Evolutionary conservation across 2,113 vertebrate genomes (phyloP), one percentile per base, ranked within the genome.

Genomic region (Ctenomys sociabilis): DNA sequence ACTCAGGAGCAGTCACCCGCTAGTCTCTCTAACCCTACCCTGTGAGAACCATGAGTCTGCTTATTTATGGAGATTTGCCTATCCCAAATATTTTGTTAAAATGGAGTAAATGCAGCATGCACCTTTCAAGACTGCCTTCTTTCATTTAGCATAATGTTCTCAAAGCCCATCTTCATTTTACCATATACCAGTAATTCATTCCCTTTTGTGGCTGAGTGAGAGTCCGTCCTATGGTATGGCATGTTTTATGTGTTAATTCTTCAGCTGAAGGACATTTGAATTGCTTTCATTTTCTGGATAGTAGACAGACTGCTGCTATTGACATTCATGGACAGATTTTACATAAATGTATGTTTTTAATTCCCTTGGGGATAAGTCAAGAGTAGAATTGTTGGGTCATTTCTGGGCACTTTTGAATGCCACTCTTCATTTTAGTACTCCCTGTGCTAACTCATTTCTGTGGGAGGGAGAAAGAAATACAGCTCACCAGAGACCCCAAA

Each of bases 21-120:
- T 28, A 37, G 14, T 37, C 32, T 9, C n/a, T 12, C 73, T 8
- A 40, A 2, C 7, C n/a, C 12, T 9, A 49, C 57, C 30, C 68
- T 45, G 73, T 72, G 45, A 66, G 73, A 77, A 70, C 52, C 37
- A 84, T 22, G 52, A 17, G 57, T 83, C 61, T 16, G 45, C 45
- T 52, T 52, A 7, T 43, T 75, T 63, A 45, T 35, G 32, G 7
- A 83, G 61, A 64, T 78, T 66, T 61, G 35, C 49, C 68, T 72
- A 12, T 22, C 90, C 17, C 30, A 52, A 22, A 90, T 49, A 93
- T 85, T 93, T 91, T 54, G 52, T 88, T 94, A 40, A 86, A 97
- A 73, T 9, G 26, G 66, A 86, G 16, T 45, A 52, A 16, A 80
- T 52, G 17, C 43, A 82, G 24, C 17, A n/a, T 32, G 35, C n/a